Evolutionary conservation across 2,888 invertebrate genomes (phyloP), one percentile per base, ranked within the genome.

Genomic region (Drosophila parthenogenetica): DNA sequence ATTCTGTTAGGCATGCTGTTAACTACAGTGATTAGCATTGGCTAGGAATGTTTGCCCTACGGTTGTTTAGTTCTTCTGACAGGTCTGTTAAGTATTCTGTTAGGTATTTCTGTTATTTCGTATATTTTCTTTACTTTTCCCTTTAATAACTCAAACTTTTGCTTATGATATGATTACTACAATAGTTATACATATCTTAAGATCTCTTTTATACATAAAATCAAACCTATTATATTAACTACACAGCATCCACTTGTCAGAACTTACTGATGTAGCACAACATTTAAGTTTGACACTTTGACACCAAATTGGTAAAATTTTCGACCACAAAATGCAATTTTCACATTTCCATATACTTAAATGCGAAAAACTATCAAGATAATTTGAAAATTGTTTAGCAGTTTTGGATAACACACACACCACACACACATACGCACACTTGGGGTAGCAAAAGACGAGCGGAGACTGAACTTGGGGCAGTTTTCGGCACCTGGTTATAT

Each of bases 401-500:
- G 61, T 54, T 71, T 53, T 10, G 55, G 17, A 13, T 32, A 68
- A 59, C 43, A 42, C 66, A 55, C 40, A 25, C 25, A 48, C 58
- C 35, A 40, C 54, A n/a, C n/a, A 29, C 37, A 48, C 45, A 40
- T 29, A 25, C 48, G 39, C 25, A 22, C 29, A 42, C 13, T 22
- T 3, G 43, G 50, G 11, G 16, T 40, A 32, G 19, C 5, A 13
- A n/a, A 19, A 48, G 45, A 25, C 43, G 19, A 22, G 25, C 46
- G 7, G 45, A 45, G 50, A 61, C 45, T 63, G 46, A 75, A 71
- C 60, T 73, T 63, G 39, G 32, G 49, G 53, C 71, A 54, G 77
- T 85, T 72, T 74, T 25, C 54, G 14, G 62, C 78, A 83, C 67
- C 73, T 69, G 84, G 76, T 72, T 76, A 81, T 83, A 65, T 72